A percentile compares a stretch with the other conserved stretches of the same genome.
Conservation (phyloP, 2,888 invertebrate genomes). For the Yponomeuta evonymella region DNA sequence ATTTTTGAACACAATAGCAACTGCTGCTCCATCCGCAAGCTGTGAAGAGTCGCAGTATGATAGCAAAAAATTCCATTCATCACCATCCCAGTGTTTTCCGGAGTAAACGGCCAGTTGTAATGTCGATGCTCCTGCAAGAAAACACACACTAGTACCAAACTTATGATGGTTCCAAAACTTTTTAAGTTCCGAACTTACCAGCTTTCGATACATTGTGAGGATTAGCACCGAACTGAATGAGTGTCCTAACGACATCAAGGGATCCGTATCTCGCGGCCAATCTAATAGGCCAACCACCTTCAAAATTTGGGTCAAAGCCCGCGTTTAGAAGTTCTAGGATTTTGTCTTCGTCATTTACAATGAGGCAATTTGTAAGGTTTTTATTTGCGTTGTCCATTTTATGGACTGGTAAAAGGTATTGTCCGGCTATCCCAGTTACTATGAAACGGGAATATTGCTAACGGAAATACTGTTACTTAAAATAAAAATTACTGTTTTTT, state of each 20-base stretch:
- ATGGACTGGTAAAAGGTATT: neutral
- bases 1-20: conserved; percentile 63
- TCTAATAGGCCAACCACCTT: conserved; percentile 64
- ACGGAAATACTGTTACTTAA: too few species aligned
- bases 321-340: conserved; percentile 42
- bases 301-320: conserved; percentile 59
- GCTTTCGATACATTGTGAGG: conserved; percentile 59
- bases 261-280: conserved; percentile 58
- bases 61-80: conserved; percentile 54
- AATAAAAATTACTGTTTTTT: too few species aligned
- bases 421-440: too few species aligned
- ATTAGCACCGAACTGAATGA: conserved; percentile 59
- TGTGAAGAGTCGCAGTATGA: conserved; percentile 67
- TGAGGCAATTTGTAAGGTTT: conserved; percentile 43
- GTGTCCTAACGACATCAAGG: conserved; percentile 44
- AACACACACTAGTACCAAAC: neutral
- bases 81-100: conserved; percentile 50
- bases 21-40: conserved; percentile 66
- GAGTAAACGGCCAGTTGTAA: conserved; percentile 66
- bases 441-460: too few species aligned
- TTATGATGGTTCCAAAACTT: neutral
- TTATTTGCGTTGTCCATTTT: conserved; percentile 40
- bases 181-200: conserved; percentile 36
- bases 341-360: conserved; percentile 42
- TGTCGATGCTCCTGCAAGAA: conserved; percentile 56